Percentiles rank a stretch among this genome's conserved stretches.
These are phyloP conservation scores for Epinotia bilunana DNA, from an alignment of 2,888 invertebrate species.

Conservation along the genomic window DNA sequence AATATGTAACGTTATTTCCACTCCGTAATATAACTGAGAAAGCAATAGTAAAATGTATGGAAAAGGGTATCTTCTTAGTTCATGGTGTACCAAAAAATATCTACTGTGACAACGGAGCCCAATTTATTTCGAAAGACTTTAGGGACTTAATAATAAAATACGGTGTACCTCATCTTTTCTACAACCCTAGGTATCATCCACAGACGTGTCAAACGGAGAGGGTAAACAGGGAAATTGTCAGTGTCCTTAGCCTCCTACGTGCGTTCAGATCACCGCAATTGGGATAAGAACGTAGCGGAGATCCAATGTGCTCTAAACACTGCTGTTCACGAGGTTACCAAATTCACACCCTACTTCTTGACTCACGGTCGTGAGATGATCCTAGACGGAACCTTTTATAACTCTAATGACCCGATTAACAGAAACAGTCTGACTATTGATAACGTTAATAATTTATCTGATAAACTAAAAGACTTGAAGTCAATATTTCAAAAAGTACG, in stretches of 20 bases:
- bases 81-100: neutral
- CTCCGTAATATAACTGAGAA: neutral
- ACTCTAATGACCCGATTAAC: neutral
- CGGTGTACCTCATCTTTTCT: no score
- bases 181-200: no score
- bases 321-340: neutral
- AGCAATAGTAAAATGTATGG: neutral
- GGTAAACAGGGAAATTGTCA: no score
- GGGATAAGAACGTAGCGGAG: neutral
- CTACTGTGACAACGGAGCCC: neutral
- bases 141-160: no score
- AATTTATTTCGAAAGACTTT: neutral
- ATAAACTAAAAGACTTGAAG: neutral
- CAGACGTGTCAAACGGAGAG: no score
- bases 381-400: neutral
- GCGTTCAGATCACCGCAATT: neutral
- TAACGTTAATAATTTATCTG: neutral
- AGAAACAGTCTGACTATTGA: neutral
- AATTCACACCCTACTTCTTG: neutral
- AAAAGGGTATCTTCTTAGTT: slow-evolving; percentile 1
- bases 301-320: slow-evolving; percentile 14
- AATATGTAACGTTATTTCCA: slow-evolving; percentile 5
- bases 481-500: neutral
- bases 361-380: slow-evolving; percentile 3
- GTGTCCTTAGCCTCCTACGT: neutral